Evolutionary conservation across 2,888 invertebrate species (phyloP).

Genomic region (Nephrotoma flavescens): DNA sequence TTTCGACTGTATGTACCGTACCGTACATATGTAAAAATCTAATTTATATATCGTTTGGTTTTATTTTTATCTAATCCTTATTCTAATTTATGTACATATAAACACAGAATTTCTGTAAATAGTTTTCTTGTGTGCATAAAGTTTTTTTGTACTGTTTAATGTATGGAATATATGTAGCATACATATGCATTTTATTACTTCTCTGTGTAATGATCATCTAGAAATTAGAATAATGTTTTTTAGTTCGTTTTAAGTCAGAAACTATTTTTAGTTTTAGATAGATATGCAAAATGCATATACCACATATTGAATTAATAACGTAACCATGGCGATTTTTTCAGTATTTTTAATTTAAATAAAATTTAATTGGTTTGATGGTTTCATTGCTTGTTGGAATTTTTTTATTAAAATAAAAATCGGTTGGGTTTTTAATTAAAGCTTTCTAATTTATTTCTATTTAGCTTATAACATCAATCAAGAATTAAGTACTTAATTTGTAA

Average conservation of each 20-base stretch:
- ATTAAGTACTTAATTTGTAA: too few relatives aligned
- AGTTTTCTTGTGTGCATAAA: neutral
- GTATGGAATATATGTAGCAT: neutral
- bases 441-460: too few relatives aligned
- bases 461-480: too few relatives aligned
- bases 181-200: neutral
- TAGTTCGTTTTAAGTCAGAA: neutral
- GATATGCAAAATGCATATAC: neutral
- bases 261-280: neutral
- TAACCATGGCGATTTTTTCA: too few relatives aligned
- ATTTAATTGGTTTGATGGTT: too few relatives aligned
- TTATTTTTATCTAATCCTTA: neutral
- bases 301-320: neutral
- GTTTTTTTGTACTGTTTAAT: neutral
- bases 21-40: neutral
- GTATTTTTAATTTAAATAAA: too few relatives aligned
- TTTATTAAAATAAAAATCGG: too few relatives aligned
- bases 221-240: neutral
- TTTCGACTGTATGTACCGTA: neutral
- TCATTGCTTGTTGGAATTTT: too few relatives aligned
- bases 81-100: neutral
- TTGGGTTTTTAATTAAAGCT: too few relatives aligned
- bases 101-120: neutral
- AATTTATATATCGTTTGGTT: neutral
- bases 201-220: neutral